Evolutionary conservation across 2,888 invertebrate species (phyloP), one percentile per base, ranked within the genome.

Genomic region (Zygothrica quintamaculata): DNA sequence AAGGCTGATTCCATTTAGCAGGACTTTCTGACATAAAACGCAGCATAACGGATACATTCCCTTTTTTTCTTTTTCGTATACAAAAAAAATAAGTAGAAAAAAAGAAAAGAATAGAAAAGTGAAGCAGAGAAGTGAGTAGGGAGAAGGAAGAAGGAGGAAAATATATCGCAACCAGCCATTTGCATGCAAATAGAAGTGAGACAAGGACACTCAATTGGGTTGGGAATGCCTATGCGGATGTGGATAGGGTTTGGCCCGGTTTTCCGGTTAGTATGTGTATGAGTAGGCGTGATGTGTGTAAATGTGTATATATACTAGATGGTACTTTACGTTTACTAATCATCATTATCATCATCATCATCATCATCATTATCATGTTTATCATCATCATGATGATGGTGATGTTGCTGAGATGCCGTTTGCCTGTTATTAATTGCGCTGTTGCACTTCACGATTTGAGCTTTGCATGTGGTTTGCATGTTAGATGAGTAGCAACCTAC

Each of bases 381-480:
- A n/a, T n/a, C n/a, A n/a, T n/a, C n/a, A n/a, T n/a, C n/a, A n/a
- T n/a, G 46, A 25, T 61, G 37, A 5, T 60, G 62, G 33, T 56
- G 62, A 33, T 55, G 47, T 33, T 53, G 52, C 53, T 67, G 68
- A 74, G 69, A 58, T 52, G 69, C 74, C 69, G 71, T 59, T 71
- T 64, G 73, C 47, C 77, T 76, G 77, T 64, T 77, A 75, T 75
- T 75, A 75, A 75, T 75, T 75, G 77, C 77, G 73, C 73, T 75
- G 69, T 75, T 75, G 75, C 75, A 76, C 75, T 75, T 72, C 65
- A 72, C 77, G 65, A 65, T 76, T 73, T 68, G 15, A 60, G 57
- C 55, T 61, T 48, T 53, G 76, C 61, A 53, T 62, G 76, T 57
- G 55, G 60, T 25, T 64, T 71, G 70, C 57, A 64, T 74, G 65